Conservation (phyloP, 1,140 invertebrate species). For the Lepidurus apus region DNA sequence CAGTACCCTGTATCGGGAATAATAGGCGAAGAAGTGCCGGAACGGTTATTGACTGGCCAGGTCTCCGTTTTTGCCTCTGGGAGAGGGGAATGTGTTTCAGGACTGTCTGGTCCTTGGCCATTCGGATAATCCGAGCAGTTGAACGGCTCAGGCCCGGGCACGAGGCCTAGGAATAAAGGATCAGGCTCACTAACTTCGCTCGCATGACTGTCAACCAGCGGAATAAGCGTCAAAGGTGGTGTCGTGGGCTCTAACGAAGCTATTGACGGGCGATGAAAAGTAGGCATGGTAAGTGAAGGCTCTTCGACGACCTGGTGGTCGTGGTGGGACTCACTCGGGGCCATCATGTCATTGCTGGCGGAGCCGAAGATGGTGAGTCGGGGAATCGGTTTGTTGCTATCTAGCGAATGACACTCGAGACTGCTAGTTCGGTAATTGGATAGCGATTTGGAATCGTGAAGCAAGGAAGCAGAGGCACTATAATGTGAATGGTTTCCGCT, state of each 20-base stretch:
- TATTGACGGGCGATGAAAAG: conserved; percentile 1
- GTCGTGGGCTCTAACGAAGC: conserved; percentile 1
- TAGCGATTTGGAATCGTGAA: not conserved
- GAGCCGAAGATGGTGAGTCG: not conserved
- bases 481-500: not conserved
- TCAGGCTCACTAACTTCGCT: not conserved
- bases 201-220: not conserved
- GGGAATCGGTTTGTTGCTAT: conserved; percentile 3
- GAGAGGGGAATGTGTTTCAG: not conserved
- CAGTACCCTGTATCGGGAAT: not conserved
- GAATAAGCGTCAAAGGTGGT: not conserved
- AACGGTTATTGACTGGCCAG: not conserved
- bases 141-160: not conserved
- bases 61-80: not conserved
- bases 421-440: conserved; percentile 19
- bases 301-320: not conserved
- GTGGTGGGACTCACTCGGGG: not conserved
- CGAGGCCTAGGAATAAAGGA: not conserved
- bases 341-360: not conserved
- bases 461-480: not conserved
- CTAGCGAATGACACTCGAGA: not conserved
- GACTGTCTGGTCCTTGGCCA: not conserved
- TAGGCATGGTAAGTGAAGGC: not conserved
- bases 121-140: not conserved
- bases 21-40: not conserved